Evolutionary conservation across 2,888 invertebrate genomes (phyloP).

Genomic region (Lamellibrachia columna): DNA sequence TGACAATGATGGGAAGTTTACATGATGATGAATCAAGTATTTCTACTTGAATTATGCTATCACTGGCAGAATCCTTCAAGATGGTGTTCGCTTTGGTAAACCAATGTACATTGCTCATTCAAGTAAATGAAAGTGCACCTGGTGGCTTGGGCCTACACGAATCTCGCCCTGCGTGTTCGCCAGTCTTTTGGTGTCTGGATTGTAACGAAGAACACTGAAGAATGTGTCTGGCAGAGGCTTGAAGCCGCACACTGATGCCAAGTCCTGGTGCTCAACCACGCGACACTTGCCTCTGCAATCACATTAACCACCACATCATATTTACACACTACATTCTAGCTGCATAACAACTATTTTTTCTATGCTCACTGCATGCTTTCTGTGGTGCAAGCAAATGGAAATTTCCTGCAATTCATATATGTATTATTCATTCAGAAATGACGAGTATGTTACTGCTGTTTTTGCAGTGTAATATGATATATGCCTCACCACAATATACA

Average conservation of each 20-base stretch:
- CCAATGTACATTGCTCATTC: not conserved
- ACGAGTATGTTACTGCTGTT: not conserved
- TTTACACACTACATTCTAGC: not conserved
- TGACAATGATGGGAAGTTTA: not conserved
- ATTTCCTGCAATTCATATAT: not conserved
- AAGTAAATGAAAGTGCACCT: slow-evolving; percentile 33
- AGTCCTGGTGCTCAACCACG: slow-evolving; percentile 69
- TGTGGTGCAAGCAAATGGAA: not conserved
- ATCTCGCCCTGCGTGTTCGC: slow-evolving; percentile 72
- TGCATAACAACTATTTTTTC: not conserved
- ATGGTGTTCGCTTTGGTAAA: not conserved
- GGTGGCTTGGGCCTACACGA: slow-evolving; percentile 67
- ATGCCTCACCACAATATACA: no score
- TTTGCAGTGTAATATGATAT: not conserved
- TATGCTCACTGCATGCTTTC: not conserved
- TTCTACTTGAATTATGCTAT: not conserved
- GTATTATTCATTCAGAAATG: not conserved
- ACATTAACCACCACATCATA: not conserved
- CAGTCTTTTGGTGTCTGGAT: slow-evolving; percentile 68
- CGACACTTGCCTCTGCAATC: slow-evolving; percentile 69
- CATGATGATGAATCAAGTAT: not conserved
- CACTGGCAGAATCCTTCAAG: not conserved
- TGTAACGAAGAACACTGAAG: slow-evolving; percentile 70
- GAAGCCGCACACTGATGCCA: slow-evolving; percentile 66
- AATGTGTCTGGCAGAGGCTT: slow-evolving; percentile 68